phyloP scores from a whole-genome alignment of 2,888 invertebrate genomes.

The Drosophila trichaetosa region DNA sequence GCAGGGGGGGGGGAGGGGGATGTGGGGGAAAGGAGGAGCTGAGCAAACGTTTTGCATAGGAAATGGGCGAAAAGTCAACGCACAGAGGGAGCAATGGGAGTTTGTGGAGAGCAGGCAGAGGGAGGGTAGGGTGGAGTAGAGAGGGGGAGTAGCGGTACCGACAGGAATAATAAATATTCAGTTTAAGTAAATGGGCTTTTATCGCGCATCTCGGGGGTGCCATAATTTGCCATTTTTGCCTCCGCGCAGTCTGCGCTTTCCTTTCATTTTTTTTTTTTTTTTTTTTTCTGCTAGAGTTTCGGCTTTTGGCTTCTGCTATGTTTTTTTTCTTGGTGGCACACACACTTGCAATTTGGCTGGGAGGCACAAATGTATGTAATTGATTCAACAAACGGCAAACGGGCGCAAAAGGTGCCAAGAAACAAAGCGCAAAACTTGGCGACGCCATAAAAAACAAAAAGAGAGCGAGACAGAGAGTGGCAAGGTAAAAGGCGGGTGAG shows the following conservation, averaged over 20 bases:
- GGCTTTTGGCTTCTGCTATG: conserved; percentile 7
- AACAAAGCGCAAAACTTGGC: conserved; percentile 63
- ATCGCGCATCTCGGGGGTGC: conserved; percentile 80
- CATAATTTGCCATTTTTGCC: conserved; percentile 82
- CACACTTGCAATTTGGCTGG: conserved; percentile 55
- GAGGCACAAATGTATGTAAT: conserved; percentile 67
- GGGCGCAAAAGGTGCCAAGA: conserved; percentile 68
- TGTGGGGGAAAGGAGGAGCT: not conserved
- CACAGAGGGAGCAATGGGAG: conserved; percentile 21
- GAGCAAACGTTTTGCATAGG: conserved; percentile 71
- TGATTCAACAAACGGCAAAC: conserved; percentile 69
- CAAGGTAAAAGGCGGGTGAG: not conserved
- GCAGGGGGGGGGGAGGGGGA: not conserved
- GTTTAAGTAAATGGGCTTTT: conserved; percentile 81
- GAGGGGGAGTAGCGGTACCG: conserved; percentile 60
- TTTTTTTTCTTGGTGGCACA: conserved; percentile 28
- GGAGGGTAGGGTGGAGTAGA: not conserved
- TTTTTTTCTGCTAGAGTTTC: conserved; percentile 27
- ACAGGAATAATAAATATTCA: conserved; percentile 81
- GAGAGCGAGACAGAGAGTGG: not conserved
- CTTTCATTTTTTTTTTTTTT: conserved; percentile 24
- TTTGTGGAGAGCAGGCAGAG: not conserved
- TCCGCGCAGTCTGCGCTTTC: conserved; percentile 49
- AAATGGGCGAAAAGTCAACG: conserved; percentile 68
- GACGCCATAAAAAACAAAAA: conserved; percentile 27